Evolutionary conservation across 2,888 invertebrate genomes (phyloP), one percentile per base, ranked within the genome.

Genomic region (Ichneumoninae sp.): DNA sequence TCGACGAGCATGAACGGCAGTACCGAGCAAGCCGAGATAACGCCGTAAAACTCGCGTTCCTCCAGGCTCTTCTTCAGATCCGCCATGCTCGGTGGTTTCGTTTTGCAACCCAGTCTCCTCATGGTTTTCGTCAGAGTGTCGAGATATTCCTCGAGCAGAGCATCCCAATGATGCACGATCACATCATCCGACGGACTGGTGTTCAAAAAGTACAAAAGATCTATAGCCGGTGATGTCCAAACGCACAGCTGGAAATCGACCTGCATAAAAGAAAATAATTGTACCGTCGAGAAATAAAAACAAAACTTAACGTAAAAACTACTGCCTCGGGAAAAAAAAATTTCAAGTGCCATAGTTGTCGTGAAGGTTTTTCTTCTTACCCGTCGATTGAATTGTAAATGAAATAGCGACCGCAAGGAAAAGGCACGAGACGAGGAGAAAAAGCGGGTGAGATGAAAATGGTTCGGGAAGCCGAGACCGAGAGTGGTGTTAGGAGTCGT

Each of bases 241-340:
- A 90, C 79, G 71, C 92, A 91, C 84, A 94, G 80, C 92, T 95
- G 95, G 81, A 94, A 95, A 87, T 95, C 95, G 71, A 95, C 94
- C 95, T 95, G 2, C 60, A 1, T 5, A 60, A 26, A 60, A 0
- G 16, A 60, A 60, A 60, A 26, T 13, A 60, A 60, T 19, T 75
- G 10, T 6, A 50, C 26, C 19, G 36, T 7, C 19, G 33, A 26
- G 8, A 36, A 65, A 33, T 65, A 5, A 65, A 7, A n/a, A 19
- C 5, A n/a, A 30, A 30, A 65, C 3, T 0, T 36, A 1, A n/a
- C 13, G 3, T 30, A 0, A 13, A 7, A 8, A 40, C 19, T 52
- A 52, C 7, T 7, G 52, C 19, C 52, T 7, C 52, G 0, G 7
- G 7, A 2, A 19, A 7, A 8, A 2, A 52, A 52, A 5, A 52